Conservation (phyloP, 92 coral and sea anemone species). For the Micromussa lordhowensis region DNA sequence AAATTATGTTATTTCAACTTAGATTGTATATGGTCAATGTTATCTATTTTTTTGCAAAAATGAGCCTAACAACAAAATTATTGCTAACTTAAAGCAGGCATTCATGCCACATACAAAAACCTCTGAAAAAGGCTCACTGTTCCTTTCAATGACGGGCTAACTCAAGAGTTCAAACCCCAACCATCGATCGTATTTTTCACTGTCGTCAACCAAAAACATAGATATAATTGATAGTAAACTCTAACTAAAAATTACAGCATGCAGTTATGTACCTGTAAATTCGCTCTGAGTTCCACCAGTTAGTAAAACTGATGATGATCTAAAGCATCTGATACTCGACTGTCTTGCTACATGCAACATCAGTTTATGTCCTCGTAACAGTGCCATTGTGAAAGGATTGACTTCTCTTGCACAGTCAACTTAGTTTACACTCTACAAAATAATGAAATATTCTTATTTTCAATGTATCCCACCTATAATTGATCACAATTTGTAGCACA, state of each 20-base stretch:
- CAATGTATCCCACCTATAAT: too few relatives aligned
- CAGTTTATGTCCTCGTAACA: slow-evolving; percentile 15
- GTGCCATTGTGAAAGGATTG: background rate
- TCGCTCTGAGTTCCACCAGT: slow-evolving; percentile 19
- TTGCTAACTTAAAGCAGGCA: too few relatives aligned
- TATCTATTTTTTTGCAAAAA: too few relatives aligned
- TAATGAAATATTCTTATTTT: background rate
- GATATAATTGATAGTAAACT: too few relatives aligned
- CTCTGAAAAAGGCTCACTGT: too few relatives aligned
- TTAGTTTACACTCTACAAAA: background rate
- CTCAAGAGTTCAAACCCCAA: too few relatives aligned
- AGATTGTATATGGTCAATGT: background rate
- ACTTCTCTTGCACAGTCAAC: background rate
- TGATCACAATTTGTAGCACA: background rate
- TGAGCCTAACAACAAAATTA: too few relatives aligned
- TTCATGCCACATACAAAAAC: too few relatives aligned
- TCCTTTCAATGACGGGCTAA: too few relatives aligned
- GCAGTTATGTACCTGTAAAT: slow-evolving; percentile 17
- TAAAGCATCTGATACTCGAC: background rate
- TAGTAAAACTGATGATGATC: background rate
- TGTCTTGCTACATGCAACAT: background rate
- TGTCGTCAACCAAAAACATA: too few relatives aligned
- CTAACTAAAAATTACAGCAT: background rate
- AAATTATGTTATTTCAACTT: background rate
- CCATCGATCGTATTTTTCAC: too few relatives aligned